Conservation (phyloP, 2,888 invertebrate genomes). For the Cheiracanthium punctorium region DNA sequence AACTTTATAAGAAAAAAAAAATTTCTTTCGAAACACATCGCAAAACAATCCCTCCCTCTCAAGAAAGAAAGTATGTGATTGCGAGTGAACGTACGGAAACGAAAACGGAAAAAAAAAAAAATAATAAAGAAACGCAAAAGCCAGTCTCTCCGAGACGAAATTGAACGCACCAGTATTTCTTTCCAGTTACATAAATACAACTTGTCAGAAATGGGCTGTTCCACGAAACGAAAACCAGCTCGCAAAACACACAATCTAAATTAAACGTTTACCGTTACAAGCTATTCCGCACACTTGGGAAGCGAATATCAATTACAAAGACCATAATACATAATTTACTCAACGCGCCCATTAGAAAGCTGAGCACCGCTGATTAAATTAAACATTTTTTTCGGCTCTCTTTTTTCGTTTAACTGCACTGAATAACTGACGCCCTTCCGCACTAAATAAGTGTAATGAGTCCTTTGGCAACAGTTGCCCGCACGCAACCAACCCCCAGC, state of each 20-base stretch:
- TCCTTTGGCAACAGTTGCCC: background rate
- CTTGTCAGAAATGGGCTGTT: background rate
- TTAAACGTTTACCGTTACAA: background rate
- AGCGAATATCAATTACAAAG: background rate
- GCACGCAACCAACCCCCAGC: background rate
- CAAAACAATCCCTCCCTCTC: too few species aligned
- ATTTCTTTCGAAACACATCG: too few species aligned
- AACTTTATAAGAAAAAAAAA: too few species aligned
- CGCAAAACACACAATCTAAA: background rate
- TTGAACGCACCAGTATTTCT: too few species aligned
- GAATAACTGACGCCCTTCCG: slow-evolving; percentile 12
- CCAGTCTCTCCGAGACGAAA: too few species aligned
- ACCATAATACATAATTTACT: background rate
- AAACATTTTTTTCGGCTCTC: background rate
- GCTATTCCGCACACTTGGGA: background rate
- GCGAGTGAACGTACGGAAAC: too few species aligned
- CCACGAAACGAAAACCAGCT: background rate
- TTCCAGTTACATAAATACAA: background rate
- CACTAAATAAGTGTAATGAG: slow-evolving; percentile 6
- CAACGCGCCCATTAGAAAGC: background rate
- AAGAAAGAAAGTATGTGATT: too few species aligned
- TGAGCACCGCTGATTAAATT: background rate
- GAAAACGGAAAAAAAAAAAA: too few species aligned
- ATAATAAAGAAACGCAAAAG: too few species aligned
- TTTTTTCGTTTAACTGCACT: background rate